phyloP scores from a whole-genome alignment of 2,888 invertebrate genomes.

The Ganaspis brasiliensis region DNA sequence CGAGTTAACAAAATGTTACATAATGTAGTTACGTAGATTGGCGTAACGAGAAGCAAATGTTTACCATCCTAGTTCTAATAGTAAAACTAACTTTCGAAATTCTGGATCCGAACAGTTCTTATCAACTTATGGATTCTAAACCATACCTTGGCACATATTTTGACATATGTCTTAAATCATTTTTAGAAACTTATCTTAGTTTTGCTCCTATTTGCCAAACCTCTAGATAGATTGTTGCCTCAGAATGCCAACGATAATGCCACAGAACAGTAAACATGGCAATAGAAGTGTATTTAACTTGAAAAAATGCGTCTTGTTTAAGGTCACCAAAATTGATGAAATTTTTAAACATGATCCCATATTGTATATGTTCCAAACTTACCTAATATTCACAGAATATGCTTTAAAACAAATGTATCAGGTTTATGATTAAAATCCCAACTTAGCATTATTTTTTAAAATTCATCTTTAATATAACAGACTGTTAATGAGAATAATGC shows the following conservation, averaged over 20 bases:
- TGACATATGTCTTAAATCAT: not conserved
- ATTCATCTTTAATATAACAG: no score
- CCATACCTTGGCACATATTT: no score
- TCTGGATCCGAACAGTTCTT: not conserved
- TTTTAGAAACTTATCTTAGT: not conserved
- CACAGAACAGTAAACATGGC: slow-evolving; percentile 6
- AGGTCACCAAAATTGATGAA: no score
- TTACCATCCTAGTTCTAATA: slow-evolving; percentile 8
- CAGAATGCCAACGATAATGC: slow-evolving; percentile 4
- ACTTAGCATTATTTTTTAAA: no score
- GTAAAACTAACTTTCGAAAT: slow-evolving; percentile 8
- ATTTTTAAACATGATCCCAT: no score
- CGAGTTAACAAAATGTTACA: slow-evolving; percentile 22
- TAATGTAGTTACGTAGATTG: slow-evolving; percentile 2
- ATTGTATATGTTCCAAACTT: no score
- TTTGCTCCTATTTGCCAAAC: slow-evolving; percentile 10
- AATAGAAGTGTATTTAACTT: not conserved
- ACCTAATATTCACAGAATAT: no score
- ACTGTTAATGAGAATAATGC: no score
- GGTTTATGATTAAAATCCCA: no score
- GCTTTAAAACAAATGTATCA: no score
- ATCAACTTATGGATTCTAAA: not conserved
- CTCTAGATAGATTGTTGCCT: slow-evolving; percentile 21
- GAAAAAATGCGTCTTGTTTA: no score
- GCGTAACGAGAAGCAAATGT: slow-evolving; percentile 28